phyloP scores from a whole-genome alignment of 2,888 invertebrate species.

The Charanyca ferruginea region DNA sequence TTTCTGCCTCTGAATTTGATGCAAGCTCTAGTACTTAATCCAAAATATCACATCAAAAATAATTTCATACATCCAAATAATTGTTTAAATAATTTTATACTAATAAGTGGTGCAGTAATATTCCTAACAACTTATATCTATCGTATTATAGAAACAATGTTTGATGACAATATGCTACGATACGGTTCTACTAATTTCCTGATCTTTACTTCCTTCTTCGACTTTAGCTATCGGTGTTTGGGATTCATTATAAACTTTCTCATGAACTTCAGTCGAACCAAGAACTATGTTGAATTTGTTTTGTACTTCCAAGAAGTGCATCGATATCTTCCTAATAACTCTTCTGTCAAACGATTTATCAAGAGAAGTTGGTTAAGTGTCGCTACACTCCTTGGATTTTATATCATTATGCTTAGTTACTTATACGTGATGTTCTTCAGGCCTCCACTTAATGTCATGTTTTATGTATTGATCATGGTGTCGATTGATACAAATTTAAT shows the following conservation, averaged over 20 bases:
- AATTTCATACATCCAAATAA: slow-evolving; percentile 17
- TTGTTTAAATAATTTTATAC: slow-evolving; percentile 7
- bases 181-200: slow-evolving; percentile 11
- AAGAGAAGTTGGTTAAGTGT: slow-evolving; percentile 16
- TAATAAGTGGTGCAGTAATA: not conserved
- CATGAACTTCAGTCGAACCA: not conserved
- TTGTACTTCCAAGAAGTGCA: slow-evolving; percentile 33
- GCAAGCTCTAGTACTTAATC: slow-evolving; percentile 23
- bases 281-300: slow-evolving; percentile 6
- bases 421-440: not conserved
- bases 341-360: not conserved
- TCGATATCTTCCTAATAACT: slow-evolving; percentile 14
- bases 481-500: slow-evolving; percentile 18
- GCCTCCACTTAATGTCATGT: slow-evolving; percentile 13
- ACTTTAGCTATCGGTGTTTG: not conserved
- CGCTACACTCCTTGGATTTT: not conserved
- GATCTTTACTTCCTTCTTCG: slow-evolving; percentile 7
- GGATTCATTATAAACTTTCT: slow-evolving; percentile 25
- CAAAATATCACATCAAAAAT: slow-evolving; percentile 22
- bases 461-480: not conserved
- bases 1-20: slow-evolving; percentile 20
- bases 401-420: not conserved
- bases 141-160: slow-evolving; percentile 9
- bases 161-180: slow-evolving; percentile 17
- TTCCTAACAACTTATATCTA: not conserved